Percentiles rank a stretch among this genome's conserved stretches.
These are phyloP conservation scores for Petrocephalus zakoni DNA, from an alignment of 2,113 vertebrate genomes.

Conservation along the genomic window DNA sequence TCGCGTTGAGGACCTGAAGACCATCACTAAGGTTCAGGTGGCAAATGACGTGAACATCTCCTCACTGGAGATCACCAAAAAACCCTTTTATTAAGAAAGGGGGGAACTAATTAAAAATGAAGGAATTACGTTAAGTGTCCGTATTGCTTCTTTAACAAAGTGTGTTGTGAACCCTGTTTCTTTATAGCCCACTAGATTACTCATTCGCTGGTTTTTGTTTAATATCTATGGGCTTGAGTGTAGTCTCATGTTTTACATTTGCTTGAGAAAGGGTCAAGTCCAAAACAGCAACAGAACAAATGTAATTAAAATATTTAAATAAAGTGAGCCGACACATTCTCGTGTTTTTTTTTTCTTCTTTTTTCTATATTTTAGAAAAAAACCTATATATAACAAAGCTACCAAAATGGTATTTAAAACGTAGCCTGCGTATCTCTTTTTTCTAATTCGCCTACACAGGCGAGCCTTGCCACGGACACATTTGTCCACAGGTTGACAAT, in stretches of 20 bases:
- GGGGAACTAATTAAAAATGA: too few species aligned
- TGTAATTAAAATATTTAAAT: neutral
- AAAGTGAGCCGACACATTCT: neutral
- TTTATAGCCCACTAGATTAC: conserved; percentile 29
- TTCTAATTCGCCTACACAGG: too few species aligned
- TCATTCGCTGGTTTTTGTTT: conserved; percentile 25
- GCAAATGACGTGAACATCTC: conserved; percentile 62
- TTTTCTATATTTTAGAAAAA: neutral
- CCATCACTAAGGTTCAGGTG: conserved; percentile 65
- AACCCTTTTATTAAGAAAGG: conserved; percentile 54
- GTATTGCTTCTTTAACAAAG: neutral
- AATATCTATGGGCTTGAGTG: neutral
- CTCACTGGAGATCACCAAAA: conserved; percentile 64
- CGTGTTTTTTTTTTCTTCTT: neutral
- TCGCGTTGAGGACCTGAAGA: conserved; percentile 56
- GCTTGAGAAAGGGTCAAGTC: neutral
- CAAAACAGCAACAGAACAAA: neutral
- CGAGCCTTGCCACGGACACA: too few species aligned
- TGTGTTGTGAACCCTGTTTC: conserved; percentile 23
- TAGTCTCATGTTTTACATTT: neutral
- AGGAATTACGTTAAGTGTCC: neutral
- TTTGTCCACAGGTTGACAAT: too few species aligned
- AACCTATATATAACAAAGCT: too few species aligned
- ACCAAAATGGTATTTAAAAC: too few species aligned
- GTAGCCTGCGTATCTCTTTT: too few species aligned